Evolutionary conservation across 2,113 vertebrate species (phyloP).

Genomic region (Phaethornis superciliosus): DNA sequence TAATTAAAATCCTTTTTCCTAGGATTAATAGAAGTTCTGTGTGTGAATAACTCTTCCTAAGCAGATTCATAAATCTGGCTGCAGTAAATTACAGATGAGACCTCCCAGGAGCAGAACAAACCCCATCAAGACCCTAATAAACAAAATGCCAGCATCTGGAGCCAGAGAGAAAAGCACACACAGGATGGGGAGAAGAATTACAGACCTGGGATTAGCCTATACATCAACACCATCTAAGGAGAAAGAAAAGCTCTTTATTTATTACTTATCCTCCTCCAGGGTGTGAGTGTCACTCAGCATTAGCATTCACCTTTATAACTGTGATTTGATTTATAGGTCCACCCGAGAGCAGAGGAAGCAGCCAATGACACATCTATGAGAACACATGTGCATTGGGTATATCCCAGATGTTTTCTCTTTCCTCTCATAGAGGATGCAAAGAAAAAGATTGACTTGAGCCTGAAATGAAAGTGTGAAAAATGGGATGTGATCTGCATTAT

Average conservation of each 20-base stretch:
- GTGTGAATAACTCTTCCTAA: constrained; percentile 43
- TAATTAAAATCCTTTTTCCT: constrained; percentile 23
- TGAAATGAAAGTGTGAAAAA: background rate
- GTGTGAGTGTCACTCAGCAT: constrained; percentile 37
- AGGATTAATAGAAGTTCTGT: constrained; percentile 26
- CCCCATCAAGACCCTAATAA: constrained; percentile 59
- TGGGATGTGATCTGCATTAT: background rate
- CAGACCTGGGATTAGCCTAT: constrained; percentile 12
- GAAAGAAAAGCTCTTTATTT: constrained; percentile 52
- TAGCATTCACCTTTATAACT: constrained; percentile 54
- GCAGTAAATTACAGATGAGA: constrained; percentile 39
- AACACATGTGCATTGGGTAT: background rate
- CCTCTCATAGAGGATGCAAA: background rate
- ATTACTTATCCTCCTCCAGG: constrained; percentile 26
- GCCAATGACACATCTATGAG: background rate
- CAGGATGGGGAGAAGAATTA: constrained; percentile 11
- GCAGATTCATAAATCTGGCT: constrained; percentile 28
- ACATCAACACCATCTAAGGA: background rate
- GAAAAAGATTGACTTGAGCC: background rate
- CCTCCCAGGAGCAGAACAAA: constrained; percentile 59
- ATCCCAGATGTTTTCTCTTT: background rate
- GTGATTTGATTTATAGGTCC: constrained; percentile 44
- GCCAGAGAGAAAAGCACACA: background rate
- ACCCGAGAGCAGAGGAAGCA: background rate
- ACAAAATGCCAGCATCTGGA: constrained; percentile 70